Conservation (phyloP, 2,797 vertebrate species). For the Sphenopsis melanotis region DNA sequence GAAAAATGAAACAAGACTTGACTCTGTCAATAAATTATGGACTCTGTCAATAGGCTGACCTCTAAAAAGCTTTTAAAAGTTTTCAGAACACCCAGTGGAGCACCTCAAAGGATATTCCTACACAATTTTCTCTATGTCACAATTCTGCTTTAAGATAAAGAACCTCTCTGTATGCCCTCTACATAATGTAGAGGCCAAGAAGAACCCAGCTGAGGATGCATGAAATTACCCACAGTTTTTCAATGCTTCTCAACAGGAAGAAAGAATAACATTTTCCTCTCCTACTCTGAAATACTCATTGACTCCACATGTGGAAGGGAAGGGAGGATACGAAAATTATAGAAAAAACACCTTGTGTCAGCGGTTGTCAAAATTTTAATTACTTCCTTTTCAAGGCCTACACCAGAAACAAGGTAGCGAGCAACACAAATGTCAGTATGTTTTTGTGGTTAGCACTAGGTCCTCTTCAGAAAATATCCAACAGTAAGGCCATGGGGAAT, state of each 20-base stretch:
- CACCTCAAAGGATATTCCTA: background rate
- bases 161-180: background rate
- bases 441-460: background rate
- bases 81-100: background rate
- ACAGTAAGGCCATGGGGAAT: background rate
- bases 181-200: fast-evolving
- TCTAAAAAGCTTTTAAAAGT: background rate
- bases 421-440: background rate
- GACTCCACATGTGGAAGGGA: background rate
- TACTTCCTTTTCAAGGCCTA: background rate
- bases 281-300: background rate
- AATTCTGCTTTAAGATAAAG: background rate
- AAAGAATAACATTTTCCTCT: background rate
- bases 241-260: background rate
- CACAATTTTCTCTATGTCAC: background rate
- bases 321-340: background rate
- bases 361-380: background rate
- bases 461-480: background rate
- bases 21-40: no score
- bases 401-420: background rate
- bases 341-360: background rate
- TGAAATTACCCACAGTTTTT: background rate
- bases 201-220: background rate
- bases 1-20: background rate
- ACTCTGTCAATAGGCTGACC: background rate